Evolutionary conservation across 2,888 invertebrate genomes (phyloP).

Genomic region (Boloria euphrosyne): DNA sequence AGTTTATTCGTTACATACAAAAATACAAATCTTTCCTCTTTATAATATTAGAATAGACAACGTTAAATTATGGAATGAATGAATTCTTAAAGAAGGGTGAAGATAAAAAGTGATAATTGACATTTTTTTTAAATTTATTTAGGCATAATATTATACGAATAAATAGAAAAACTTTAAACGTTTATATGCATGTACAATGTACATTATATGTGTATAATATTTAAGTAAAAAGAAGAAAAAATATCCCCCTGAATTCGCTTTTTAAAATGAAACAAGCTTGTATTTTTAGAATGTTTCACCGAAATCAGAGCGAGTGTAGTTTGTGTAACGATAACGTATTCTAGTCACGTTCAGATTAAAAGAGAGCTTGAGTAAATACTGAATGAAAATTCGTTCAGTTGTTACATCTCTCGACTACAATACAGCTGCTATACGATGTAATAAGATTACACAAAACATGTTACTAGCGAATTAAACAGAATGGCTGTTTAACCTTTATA

Average conservation of each 20-base stretch:
- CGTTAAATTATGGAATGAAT: background rate
- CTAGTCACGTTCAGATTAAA: slow-evolving; percentile 18
- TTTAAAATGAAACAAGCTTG: slow-evolving; percentile 14
- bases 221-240: background rate
- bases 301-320: slow-evolving; percentile 8
- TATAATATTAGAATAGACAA: too few relatives aligned
- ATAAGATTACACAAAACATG: slow-evolving; percentile 8
- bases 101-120: background rate
- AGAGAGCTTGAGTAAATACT: slow-evolving; percentile 16
- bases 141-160: too few relatives aligned
- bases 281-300: slow-evolving; percentile 10
- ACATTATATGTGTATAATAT: too few relatives aligned
- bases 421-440: slow-evolving; percentile 14
- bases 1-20: too few relatives aligned
- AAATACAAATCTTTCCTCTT: too few relatives aligned
- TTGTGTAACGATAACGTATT: slow-evolving; percentile 16
- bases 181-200: too few relatives aligned
- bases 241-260: background rate
- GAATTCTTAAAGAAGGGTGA: background rate
- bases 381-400: slow-evolving; percentile 15
- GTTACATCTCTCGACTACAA: slow-evolving; percentile 13
- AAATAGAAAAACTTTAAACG: too few relatives aligned
- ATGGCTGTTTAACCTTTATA: background rate
- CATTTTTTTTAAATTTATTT: background rate
- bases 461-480: background rate